Percentiles rank a stretch among this genome's conserved stretches.
Conservation (phyloP, 2,797 vertebrate genomes). For the Sarcoramphus papa region DNA sequence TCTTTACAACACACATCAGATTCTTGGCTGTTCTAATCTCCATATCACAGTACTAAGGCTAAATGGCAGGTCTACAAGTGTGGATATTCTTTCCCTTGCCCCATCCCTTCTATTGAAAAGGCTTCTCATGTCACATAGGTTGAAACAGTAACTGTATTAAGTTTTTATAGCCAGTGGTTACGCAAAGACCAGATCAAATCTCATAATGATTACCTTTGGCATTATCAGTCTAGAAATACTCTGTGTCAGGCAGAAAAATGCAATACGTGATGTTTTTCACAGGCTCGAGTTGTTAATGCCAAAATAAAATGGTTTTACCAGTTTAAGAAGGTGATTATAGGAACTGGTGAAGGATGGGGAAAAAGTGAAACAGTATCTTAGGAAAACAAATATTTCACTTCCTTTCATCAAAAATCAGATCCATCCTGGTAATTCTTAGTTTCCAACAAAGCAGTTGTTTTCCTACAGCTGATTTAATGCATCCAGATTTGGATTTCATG, state of each 20-base stretch:
- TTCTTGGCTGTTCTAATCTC: not conserved
- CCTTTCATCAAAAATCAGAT: not conserved
- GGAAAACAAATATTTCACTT: not conserved
- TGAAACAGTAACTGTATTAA: not conserved
- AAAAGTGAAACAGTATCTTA: not conserved
- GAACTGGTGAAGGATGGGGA: not conserved
- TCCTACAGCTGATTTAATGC: not conserved
- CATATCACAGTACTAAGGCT: not conserved
- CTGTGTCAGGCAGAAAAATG: not conserved
- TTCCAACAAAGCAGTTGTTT: not conserved
- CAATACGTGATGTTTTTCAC: not conserved
- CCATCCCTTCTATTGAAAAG: not conserved
- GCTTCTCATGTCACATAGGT: accelerated
- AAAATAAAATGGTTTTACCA: not conserved
- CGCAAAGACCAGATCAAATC: not conserved
- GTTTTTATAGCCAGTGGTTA: not conserved
- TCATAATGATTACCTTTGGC: not conserved
- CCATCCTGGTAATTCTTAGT: not conserved
- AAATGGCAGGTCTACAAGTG: not conserved
- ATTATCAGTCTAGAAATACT: not conserved
- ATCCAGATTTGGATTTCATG: not conserved
- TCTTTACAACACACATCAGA: not conserved
- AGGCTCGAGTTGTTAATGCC: not conserved
- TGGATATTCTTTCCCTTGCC: not conserved
- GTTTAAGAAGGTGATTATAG: not conserved